A percentile compares a stretch with the other conserved stretches of the same genome.
phyloP scores from a whole-genome alignment of 1,140 invertebrate species.

The Hetaerina americana region DNA sequence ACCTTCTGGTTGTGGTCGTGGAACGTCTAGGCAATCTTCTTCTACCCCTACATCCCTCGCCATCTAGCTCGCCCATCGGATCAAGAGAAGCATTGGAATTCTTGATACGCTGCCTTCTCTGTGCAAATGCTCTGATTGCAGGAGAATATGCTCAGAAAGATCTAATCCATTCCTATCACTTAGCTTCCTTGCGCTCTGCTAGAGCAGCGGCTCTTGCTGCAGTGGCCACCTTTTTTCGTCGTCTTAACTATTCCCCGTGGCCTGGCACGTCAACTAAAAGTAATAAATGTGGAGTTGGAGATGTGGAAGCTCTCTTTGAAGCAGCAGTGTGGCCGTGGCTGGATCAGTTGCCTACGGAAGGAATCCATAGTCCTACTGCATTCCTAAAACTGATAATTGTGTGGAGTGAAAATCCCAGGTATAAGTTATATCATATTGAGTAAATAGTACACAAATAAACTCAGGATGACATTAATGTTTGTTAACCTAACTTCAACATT shows the following conservation, averaged over 20 bases:
- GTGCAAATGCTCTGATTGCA: constrained; percentile 46
- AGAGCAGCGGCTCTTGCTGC: constrained; percentile 38
- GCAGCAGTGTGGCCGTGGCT: constrained; percentile 71
- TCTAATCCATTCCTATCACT: background rate
- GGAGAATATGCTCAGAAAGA: constrained; percentile 36
- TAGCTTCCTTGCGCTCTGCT: constrained; percentile 10
- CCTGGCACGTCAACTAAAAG: background rate
- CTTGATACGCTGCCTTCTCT: constrained; percentile 57
- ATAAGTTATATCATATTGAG: constrained; percentile 10
- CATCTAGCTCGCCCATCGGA: background rate
- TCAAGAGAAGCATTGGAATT: constrained; percentile 46
- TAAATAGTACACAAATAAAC: background rate
- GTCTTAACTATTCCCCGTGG: constrained; percentile 67
- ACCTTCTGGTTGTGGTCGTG: constrained; percentile 64
- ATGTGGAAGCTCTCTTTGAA: constrained; percentile 63
- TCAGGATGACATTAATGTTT: background rate
- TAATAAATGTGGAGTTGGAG: constrained; percentile 22
- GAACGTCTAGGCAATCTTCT: constrained; percentile 61
- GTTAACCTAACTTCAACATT: constrained; percentile 8
- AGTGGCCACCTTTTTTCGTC: constrained; percentile 59
- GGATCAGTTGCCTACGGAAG: constrained; percentile 59
- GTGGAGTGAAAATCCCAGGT: constrained; percentile 61
- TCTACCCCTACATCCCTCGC: background rate
- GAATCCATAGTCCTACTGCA: constrained; percentile 68
- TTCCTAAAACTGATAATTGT: constrained; percentile 60